Conservation (phyloP, 2,113 vertebrate genomes). For the Myrmophylax atrothorax region DNA sequence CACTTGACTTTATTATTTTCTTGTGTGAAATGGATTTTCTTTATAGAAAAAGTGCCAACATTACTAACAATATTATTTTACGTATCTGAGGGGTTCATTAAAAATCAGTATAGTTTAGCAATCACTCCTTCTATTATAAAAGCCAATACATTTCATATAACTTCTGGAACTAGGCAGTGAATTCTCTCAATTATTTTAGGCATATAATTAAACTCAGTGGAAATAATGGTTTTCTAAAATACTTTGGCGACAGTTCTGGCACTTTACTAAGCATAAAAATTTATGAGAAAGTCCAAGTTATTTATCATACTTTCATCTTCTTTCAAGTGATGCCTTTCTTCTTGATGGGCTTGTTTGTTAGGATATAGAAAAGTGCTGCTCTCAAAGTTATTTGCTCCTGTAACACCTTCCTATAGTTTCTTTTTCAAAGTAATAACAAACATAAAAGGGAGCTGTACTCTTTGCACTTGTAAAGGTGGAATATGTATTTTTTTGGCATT, state of each 20-base stretch:
- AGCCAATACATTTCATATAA: not conserved
- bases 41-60: not conserved
- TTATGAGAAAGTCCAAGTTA: not conserved
- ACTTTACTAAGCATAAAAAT: not conserved
- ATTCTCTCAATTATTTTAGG: not conserved
- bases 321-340: not conserved
- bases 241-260: not conserved
- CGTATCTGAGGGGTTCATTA: not conserved
- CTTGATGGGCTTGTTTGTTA: not conserved
- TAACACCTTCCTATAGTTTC: not conserved
- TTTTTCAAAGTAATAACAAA: not conserved
- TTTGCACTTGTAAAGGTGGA: not conserved
- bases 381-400: not conserved
- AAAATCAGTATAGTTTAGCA: not conserved
- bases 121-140: not conserved
- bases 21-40: not conserved
- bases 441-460: not conserved
- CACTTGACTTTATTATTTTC: not conserved
- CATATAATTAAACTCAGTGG: constrained; percentile 28
- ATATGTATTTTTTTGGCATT: not conserved
- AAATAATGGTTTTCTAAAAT: constrained; percentile 8
- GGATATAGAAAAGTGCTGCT: not conserved
- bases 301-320: not conserved
- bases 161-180: not conserved
- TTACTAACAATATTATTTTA: not conserved